Conservation (phyloP, 2,888 invertebrate species). For the Drosophila putrida region DNA sequence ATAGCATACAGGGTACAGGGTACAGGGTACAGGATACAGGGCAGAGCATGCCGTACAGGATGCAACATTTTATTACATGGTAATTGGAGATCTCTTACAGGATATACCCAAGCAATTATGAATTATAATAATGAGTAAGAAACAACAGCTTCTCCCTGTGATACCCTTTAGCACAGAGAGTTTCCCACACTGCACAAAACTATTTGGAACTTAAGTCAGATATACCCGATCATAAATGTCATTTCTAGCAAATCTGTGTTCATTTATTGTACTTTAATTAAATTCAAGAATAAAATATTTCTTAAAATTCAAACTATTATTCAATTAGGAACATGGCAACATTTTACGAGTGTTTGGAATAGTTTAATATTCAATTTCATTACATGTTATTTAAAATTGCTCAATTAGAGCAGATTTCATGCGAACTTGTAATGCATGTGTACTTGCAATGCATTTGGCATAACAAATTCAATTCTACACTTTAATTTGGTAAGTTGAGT, state of each 20-base stretch:
- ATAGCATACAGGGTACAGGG: not conserved
- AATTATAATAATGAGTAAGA: not conserved
- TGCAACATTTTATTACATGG: not conserved
- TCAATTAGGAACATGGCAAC: not conserved
- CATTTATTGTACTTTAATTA: not conserved
- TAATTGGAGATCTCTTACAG: too few relatives aligned
- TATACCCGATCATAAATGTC: too few relatives aligned
- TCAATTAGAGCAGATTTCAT: slow-evolving; percentile 7
- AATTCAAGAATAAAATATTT: not conserved
- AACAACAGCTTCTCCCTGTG: not conserved
- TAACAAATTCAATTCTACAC: slow-evolving; percentile 7
- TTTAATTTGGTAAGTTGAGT: slow-evolving; percentile 20
- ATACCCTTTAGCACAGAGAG: not conserved
- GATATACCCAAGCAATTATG: too few relatives aligned
- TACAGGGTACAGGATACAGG: not conserved
- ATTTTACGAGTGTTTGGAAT: not conserved
- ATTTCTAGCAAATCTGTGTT: not conserved
- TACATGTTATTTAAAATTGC: slow-evolving; percentile 8
- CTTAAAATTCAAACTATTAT: not conserved
- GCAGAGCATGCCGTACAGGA: not conserved
- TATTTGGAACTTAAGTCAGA: too few relatives aligned
- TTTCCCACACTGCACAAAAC: too few relatives aligned
- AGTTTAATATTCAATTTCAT: slow-evolving; percentile 2
- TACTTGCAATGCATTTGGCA: slow-evolving; percentile 3
- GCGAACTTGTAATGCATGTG: not conserved